These are phyloP conservation scores for Mormyrus proboscirostris DNA, from an alignment of 2,797 vertebrate genomes.

Conservation along the genomic window DNA sequence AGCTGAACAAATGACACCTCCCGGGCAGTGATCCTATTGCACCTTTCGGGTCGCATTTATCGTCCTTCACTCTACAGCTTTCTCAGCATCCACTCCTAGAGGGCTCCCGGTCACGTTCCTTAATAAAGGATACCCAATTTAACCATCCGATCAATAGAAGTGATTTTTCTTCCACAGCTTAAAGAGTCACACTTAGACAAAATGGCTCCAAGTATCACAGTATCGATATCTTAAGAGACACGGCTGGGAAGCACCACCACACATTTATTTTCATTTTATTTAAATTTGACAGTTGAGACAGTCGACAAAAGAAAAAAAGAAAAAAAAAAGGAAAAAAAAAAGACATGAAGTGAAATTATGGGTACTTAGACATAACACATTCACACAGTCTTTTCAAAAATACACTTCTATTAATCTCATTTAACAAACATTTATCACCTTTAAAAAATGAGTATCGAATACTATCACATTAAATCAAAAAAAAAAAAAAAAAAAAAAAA, in stretches of 20 bases:
- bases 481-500: not conserved
- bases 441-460: slow-evolving; percentile 20
- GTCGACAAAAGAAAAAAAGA: slow-evolving; percentile 55
- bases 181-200: not conserved
- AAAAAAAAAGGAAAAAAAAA: slow-evolving; percentile 41
- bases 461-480: slow-evolving; percentile 9
- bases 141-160: not conserved
- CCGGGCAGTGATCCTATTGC: not conserved
- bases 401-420: slow-evolving; percentile 37
- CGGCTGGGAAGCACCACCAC: not conserved
- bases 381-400: slow-evolving; percentile 44
- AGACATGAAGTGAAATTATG: slow-evolving; percentile 44
- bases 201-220: not conserved
- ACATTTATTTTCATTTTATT: slow-evolving; percentile 54
- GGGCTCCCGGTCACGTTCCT: not conserved
- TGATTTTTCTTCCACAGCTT: not conserved
- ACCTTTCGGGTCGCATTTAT: not conserved
- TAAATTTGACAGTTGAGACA: slow-evolving; percentile 62
- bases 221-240: not conserved
- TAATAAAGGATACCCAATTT: not conserved
- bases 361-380: slow-evolving; percentile 38
- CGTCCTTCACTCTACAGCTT: not conserved
- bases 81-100: not conserved
- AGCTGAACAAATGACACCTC: not conserved
- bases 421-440: slow-evolving; percentile 17